phyloP scores from a whole-genome alignment of 2,888 invertebrate species.

The Petrolisthes cinctipes region DNA sequence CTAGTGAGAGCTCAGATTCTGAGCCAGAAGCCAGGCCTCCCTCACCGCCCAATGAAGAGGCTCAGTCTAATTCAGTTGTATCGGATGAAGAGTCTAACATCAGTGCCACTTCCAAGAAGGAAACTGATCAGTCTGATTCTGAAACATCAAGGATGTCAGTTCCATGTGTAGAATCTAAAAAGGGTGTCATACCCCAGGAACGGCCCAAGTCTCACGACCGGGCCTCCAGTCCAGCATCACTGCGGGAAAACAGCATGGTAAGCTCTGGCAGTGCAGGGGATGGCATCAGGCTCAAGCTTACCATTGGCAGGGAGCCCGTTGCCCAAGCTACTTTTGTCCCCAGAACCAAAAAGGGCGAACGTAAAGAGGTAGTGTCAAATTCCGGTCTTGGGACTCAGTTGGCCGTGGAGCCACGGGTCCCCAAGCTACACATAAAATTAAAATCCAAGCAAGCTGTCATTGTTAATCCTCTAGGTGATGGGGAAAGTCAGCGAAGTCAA shows the following conservation, averaged over 20 bases:
- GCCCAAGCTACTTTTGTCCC: constrained; percentile 61
- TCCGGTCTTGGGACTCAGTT: constrained; percentile 32
- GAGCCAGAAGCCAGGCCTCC: constrained; percentile 68
- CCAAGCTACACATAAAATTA: constrained; percentile 64
- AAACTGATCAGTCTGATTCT: constrained; percentile 56
- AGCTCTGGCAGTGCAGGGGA: constrained; percentile 46
- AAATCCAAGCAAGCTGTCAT: constrained; percentile 62
- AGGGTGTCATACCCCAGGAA: constrained; percentile 31
- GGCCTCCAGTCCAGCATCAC: constrained; percentile 50
- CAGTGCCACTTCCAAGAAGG: constrained; percentile 44
- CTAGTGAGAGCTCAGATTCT: constrained; percentile 77
- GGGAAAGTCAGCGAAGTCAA: constrained; percentile 43
- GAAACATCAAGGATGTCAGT: constrained; percentile 39
- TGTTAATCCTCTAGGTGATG: constrained; percentile 58
- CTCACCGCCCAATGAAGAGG: constrained; percentile 47
- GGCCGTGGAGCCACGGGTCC: constrained; percentile 59
- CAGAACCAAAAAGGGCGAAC: constrained; percentile 58
- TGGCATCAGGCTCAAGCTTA: constrained; percentile 56
- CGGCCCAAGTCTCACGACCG: constrained; percentile 46
- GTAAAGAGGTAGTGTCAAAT: constrained; percentile 46
- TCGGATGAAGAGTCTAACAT: constrained; percentile 62
- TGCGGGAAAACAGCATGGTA: constrained; percentile 53
- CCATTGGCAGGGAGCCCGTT: constrained; percentile 55
- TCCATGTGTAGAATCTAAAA: constrained; percentile 42
- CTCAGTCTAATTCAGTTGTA: constrained; percentile 50